phyloP scores from a whole-genome alignment of 2,113 vertebrate genomes.

The Todiramphus chloris region DNA sequence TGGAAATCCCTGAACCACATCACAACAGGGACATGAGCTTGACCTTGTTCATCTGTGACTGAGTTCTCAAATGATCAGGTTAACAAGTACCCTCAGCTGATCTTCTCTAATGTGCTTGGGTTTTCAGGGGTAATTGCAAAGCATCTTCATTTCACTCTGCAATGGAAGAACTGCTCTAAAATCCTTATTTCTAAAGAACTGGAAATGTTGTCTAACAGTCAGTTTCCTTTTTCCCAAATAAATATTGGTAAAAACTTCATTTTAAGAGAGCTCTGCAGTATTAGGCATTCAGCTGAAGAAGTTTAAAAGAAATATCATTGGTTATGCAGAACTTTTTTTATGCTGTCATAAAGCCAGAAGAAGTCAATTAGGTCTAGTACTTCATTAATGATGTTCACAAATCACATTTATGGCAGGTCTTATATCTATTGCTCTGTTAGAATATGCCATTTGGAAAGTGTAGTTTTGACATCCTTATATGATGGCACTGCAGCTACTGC shows the following conservation, averaged over 20 bases:
- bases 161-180: not conserved
- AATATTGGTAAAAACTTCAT: not conserved
- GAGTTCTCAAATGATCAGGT: not conserved
- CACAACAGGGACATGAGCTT: not conserved
- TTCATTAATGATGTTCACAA: constrained; percentile 80
- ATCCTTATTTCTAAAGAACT: not conserved
- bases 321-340: constrained; percentile 70
- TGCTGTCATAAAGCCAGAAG: constrained; percentile 74
- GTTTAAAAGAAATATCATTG: constrained; percentile 64
- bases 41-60: not conserved
- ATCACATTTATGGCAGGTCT: constrained; percentile 77
- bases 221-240: not conserved
- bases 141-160: not conserved
- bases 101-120: not conserved
- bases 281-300: constrained; percentile 45
- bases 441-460: constrained; percentile 70
- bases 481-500: constrained; percentile 60
- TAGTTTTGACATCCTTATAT: constrained; percentile 71
- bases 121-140: not conserved
- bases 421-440: constrained; percentile 58
- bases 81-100: not conserved
- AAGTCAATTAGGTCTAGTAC: constrained; percentile 80
- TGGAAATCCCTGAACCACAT: not conserved
- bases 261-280: constrained; percentile 31
- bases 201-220: not conserved